Conservation (phyloP, 53 echinoderm and acorn worm genomes). For the Echinometra lucunter region DNA sequence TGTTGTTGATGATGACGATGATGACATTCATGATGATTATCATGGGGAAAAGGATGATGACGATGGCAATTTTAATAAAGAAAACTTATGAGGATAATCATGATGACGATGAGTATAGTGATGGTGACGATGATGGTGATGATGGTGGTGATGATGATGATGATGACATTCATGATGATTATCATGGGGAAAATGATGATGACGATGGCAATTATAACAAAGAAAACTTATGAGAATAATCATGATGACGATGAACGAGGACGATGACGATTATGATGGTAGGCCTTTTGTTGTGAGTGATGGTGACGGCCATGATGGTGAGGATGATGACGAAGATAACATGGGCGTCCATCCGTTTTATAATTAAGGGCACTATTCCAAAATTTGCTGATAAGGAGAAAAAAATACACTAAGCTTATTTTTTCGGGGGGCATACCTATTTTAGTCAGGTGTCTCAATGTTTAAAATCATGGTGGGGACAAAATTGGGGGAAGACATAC, state of each 20-base stretch:
- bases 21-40: slow-evolving; percentile 42
- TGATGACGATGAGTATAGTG: slow-evolving; percentile 62
- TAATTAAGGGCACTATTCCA: too few relatives aligned
- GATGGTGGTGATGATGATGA: slow-evolving; percentile 58
- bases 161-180: slow-evolving; percentile 61
- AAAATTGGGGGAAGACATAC: too few relatives aligned
- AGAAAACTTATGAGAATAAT: slow-evolving; percentile 34
- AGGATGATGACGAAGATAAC: too few relatives aligned
- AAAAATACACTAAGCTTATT: too few relatives aligned
- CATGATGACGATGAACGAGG: background rate
- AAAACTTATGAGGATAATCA: slow-evolving; percentile 30
- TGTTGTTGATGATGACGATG: background rate
- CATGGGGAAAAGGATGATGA: slow-evolving; percentile 36
- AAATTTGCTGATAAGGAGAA: too few relatives aligned
- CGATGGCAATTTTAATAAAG: slow-evolving; percentile 41
- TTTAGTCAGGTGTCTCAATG: too few relatives aligned
- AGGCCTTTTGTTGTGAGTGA: background rate
- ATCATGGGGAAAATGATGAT: too few relatives aligned
- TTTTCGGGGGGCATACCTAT: too few relatives aligned
- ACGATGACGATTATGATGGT: background rate
- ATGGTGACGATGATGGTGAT: slow-evolving; percentile 31
- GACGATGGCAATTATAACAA: background rate
- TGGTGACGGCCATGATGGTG: background rate
- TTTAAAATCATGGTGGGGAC: too few relatives aligned
- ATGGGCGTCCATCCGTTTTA: too few relatives aligned